These are phyloP conservation scores for Cyrtonyx montezumae DNA, from an alignment of 2,113 vertebrate genomes.

Conservation along the genomic window DNA sequence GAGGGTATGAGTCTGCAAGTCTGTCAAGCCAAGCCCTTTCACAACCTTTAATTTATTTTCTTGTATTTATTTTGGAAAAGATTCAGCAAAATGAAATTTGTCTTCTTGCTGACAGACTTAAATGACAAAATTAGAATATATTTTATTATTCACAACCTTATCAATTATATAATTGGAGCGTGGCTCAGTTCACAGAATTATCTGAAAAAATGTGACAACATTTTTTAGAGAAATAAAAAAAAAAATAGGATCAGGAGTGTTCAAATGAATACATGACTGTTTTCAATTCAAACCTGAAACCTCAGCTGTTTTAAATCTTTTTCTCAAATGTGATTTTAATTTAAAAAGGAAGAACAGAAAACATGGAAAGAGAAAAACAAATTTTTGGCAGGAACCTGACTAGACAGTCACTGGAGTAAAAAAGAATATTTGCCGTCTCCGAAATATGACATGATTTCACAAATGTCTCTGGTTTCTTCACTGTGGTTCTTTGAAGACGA, in stretches of 20 bases:
- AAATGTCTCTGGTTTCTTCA: neutral
- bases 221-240: neutral
- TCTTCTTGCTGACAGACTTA: neutral
- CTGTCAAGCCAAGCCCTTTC: constrained; percentile 13
- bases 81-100: neutral
- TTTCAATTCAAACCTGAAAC: neutral
- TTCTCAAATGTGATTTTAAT: constrained; percentile 29
- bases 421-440: neutral
- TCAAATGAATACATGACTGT: neutral
- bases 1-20: constrained; percentile 43
- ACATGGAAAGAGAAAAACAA: constrained; percentile 53
- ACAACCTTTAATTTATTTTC: constrained; percentile 33
- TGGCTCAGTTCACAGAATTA: neutral
- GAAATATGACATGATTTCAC: neutral
- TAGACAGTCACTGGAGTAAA: constrained; percentile 9
- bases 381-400: constrained; percentile 50
- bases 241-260: neutral
- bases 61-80: constrained; percentile 27
- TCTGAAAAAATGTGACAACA: neutral
- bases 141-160: neutral
- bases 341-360: constrained; percentile 52
- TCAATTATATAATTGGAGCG: neutral
- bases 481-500: neutral
- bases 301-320: constrained; percentile 23
- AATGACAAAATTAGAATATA: neutral